These are phyloP conservation scores for Lithophane ornitopus DNA, from an alignment of 2,888 invertebrate genomes.

Conservation along the genomic window DNA sequence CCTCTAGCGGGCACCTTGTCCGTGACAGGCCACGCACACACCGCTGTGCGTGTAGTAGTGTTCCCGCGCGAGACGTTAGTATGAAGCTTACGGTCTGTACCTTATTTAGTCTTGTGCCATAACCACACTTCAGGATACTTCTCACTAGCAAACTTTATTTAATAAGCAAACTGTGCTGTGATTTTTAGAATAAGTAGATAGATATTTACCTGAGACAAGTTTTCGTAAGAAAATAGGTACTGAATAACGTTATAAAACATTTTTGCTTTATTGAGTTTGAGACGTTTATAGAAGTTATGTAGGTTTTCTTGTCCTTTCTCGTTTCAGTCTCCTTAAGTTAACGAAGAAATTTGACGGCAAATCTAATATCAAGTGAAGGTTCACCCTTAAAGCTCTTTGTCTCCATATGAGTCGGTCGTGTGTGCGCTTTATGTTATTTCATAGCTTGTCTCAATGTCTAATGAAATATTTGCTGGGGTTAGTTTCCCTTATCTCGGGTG, in stretches of 20 bases:
- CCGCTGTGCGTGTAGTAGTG: too few relatives aligned
- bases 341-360: conserved; percentile 74
- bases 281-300: conserved; percentile 68
- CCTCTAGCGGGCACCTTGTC: too few relatives aligned
- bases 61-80: too few relatives aligned
- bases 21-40: too few relatives aligned
- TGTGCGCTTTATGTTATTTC: conserved; percentile 67
- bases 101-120: too few relatives aligned
- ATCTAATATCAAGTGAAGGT: conserved; percentile 79
- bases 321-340: conserved; percentile 70
- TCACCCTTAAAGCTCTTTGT: conserved; percentile 74
- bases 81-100: too few relatives aligned
- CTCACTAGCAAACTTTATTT: background rate
- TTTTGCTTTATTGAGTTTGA: conserved; percentile 66
- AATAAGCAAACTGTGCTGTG: background rate
- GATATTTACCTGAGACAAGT: too few relatives aligned
- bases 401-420: conserved; percentile 62
- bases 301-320: conserved; percentile 64
- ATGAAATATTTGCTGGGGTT: conserved; percentile 70
- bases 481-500: conserved; percentile 65
- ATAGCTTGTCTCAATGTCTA: conserved; percentile 69
- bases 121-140: conserved; percentile 23
- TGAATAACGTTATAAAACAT: background rate
- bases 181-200: background rate
- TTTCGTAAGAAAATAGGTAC: background rate